Evolutionary conservation across 1,140 invertebrate genomes (phyloP), one percentile per base, ranked within the genome.

Genomic region (Elysia chlorotica): DNA sequence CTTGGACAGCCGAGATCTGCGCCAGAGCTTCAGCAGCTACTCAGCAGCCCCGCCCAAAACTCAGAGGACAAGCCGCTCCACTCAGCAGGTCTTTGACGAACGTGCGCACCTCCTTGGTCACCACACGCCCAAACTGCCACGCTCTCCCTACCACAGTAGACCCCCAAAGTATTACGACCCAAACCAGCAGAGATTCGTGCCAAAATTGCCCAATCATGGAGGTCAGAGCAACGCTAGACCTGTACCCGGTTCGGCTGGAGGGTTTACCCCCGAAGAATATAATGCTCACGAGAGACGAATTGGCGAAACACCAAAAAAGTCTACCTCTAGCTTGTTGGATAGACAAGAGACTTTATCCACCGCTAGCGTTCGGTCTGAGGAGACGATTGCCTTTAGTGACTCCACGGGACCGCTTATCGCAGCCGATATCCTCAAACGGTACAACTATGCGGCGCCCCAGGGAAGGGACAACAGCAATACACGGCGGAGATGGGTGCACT

Each of bases 51-150:
- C n/a, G n/a, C n/a, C n/a, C n/a, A n/a, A n/a, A n/a, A n/a, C n/a
- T n/a, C n/a, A n/a, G n/a, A 57, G 67, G 54, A 53, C 67, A 37
- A 69, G 53, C 10, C 37, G 54, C 10, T 59, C 67, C 25, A 56
- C 67, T 2, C 67, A 69, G 28, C 53, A 69, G 25, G 59, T 69
- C 17, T 69, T 37, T 53, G 67, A 69, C 28, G 67, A 69, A 38
- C 59, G 67, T 56, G 67, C 67, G 3, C 4, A 31, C 10, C 31
- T 69, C 23, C 35, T 69, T 1, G 65, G 63, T 19, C 21, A 25
- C n/a, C 17, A 19, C 35, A 25, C 21, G 21, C 2, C 23, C 36
- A 1, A 57, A 53, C 63, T 35, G 19, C 19, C 31, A 65, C 10
- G 37, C 31, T 1, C 23, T 25, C 36, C 19, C 30, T 25, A 28